Evolutionary conservation across 2,797 vertebrate genomes (phyloP).

Genomic region (Gymnopithys bicolor): DNA sequence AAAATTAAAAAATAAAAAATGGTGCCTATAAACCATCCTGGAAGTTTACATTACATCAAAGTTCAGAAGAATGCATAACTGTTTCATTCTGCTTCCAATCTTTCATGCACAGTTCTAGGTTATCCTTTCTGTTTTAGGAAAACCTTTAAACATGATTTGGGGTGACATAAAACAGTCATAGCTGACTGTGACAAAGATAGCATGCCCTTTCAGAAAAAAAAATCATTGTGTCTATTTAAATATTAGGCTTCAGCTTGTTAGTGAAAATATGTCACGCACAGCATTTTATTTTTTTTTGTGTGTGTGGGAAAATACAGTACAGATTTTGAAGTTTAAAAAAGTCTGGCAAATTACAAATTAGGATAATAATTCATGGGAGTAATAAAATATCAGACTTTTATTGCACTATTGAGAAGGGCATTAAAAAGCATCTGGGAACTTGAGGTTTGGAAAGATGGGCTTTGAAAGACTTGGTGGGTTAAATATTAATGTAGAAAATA

Average conservation of each 20-base stretch:
- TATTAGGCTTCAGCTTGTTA: slow-evolving; percentile 67
- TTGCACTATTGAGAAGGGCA: slow-evolving; percentile 78
- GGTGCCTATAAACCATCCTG: slow-evolving; percentile 46
- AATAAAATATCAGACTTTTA: slow-evolving; percentile 82
- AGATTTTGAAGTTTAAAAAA: slow-evolving; percentile 76
- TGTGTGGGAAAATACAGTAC: slow-evolving; percentile 73
- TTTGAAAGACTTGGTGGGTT: slow-evolving; percentile 79
- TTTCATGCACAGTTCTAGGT: slow-evolving; percentile 26
- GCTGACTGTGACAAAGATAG: slow-evolving; percentile 46
- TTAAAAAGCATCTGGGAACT: slow-evolving; percentile 80
- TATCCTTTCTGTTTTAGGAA: slow-evolving; percentile 56
- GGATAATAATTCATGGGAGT: slow-evolving; percentile 80
- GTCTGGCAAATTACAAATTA: slow-evolving; percentile 80
- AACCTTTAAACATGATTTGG: slow-evolving; percentile 45
- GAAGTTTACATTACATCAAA: slow-evolving; percentile 57
- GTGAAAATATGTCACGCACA: slow-evolving; percentile 54
- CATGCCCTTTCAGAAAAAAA: slow-evolving; percentile 29
- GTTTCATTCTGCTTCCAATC: slow-evolving; percentile 48
- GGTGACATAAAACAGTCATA: slow-evolving; percentile 45
- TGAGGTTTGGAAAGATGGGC: slow-evolving; percentile 73
- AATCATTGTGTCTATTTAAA: slow-evolving; percentile 70
- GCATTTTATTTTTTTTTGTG: slow-evolving; percentile 4
- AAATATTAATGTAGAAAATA: slow-evolving; percentile 83
- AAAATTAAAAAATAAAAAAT: neutral
- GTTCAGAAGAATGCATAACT: slow-evolving; percentile 25